Percentiles rank a stretch among this genome's conserved stretches.
Evolutionary conservation across 2,888 invertebrate species (phyloP).

Genomic region (Ernsta delagoae): DNA sequence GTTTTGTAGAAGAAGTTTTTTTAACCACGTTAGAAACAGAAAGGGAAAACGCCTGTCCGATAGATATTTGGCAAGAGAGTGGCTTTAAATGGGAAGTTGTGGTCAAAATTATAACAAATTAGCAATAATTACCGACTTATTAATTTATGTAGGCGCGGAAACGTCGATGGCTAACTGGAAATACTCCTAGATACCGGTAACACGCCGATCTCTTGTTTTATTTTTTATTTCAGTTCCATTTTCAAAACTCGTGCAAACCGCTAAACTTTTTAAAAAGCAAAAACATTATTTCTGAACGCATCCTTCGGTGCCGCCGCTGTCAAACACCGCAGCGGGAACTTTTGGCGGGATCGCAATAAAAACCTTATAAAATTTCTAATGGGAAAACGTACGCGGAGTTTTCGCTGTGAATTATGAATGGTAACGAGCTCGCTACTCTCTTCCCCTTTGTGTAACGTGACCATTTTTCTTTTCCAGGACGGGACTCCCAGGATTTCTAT

Average conservation of each 20-base stretch:
- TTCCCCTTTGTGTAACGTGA: conserved; percentile 49
- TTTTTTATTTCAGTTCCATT: conserved; percentile 6
- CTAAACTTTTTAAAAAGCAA: conserved; percentile 42
- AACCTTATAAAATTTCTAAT: conserved; percentile 84
- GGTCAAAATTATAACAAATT: too few species aligned
- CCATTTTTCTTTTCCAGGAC: conserved; percentile 40
- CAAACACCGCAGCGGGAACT: conserved; percentile 61
- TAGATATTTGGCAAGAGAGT: too few species aligned
- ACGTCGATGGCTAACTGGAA: too few species aligned
- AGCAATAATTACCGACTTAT: too few species aligned
- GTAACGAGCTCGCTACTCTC: conserved; percentile 74
- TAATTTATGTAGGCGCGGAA: too few species aligned
- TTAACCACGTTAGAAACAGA: too few species aligned
- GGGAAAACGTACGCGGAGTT: conserved; percentile 83
- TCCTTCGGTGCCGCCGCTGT: conserved; percentile 54
- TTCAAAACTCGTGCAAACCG: conserved; percentile 3
- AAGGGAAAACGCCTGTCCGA: too few species aligned
- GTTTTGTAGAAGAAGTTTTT: too few species aligned
- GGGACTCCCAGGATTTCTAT: conserved; percentile 23
- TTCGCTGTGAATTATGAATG: conserved; percentile 82
- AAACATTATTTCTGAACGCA: conserved; percentile 45
- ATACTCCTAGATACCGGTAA: too few species aligned
- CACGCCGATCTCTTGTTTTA: neutral
- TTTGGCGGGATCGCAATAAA: conserved; percentile 75
- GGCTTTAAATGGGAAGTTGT: too few species aligned